These are phyloP conservation scores for Pristionchus entomophagus DNA, from an alignment of 2,888 invertebrate species.

Conservation along the genomic window DNA sequence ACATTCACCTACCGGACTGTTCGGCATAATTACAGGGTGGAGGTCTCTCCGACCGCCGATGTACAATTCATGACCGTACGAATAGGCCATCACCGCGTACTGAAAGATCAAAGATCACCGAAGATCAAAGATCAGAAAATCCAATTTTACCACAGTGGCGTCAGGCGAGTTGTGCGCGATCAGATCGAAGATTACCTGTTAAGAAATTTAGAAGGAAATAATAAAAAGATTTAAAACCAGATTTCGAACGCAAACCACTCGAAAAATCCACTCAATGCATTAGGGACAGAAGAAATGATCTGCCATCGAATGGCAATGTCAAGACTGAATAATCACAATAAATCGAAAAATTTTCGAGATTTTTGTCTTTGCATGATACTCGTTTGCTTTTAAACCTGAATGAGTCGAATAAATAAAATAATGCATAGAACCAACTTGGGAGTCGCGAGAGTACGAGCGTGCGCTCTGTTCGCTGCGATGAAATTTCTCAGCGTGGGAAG, in stretches of 20 bases:
- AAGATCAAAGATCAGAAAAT: too few relatives aligned
- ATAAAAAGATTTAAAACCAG: background rate
- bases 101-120: too few relatives aligned
- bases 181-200: background rate
- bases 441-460: background rate
- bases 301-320: background rate
- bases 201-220: background rate
- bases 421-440: background rate
- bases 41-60: too few relatives aligned
- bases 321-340: background rate
- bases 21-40: too few relatives aligned
- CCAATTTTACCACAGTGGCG: background rate
- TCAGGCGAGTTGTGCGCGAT: background rate
- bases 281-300: background rate
- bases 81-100: too few relatives aligned
- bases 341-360: too few relatives aligned
- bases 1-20: too few relatives aligned
- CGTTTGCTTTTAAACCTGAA: too few relatives aligned
- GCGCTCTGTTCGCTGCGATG: background rate
- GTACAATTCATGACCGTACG: too few relatives aligned
- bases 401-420: too few relatives aligned
- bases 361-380: too few relatives aligned
- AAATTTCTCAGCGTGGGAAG: background rate
- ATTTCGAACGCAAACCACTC: background rate
- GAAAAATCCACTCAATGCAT: background rate